Evolutionary conservation across 2,113 vertebrate genomes (phyloP), one percentile per base, ranked within the genome.

Genomic region (Thamnophis sirtalis): DNA sequence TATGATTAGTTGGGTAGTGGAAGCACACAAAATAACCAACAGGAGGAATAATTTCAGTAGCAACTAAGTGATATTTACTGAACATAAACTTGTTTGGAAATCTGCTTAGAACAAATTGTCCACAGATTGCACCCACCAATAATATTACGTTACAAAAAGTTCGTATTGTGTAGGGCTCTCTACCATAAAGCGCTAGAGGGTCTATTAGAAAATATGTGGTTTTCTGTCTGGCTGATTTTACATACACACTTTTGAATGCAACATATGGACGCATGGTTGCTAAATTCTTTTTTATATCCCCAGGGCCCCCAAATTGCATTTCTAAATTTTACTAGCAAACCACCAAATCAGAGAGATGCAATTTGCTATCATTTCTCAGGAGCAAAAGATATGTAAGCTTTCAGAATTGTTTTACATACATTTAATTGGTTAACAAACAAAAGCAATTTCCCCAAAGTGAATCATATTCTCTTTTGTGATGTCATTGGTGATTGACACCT

Each of bases 1-100:
- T 91, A 73, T 91, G 73, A 91, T 93, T 89, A 89, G 55, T 89
- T 48, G 56, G n/a, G 22, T 55, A 53, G 3, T 50, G 28, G 87
- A 51, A 50, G 58, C 58, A 68, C 26, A 49, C 19, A 84, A 33
- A 26, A 17, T 38, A 49, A n/a, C 86, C 38, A 92, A 89, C 80
- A 93, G 90, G 86, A 91, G 90, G 7, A 80, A 80, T 86, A 91
- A 93, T 93, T 93, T 91, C 73, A 55, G 54, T 50, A 86, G 33
- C 50, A 93, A 86, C 93, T 68, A 93, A 91, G 91, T 55, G 58
- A 88, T 93, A 89, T 91, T 91, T 93, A 89, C 55, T 91, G 50
- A 84, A 48, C 90, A 68, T 49, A 10, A 21, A 89, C 86, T 91
- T 91, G 86, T 33, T 88, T 91, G 63, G 68, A 60, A 60, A 28